Conservation (phyloP, 2,113 vertebrate genomes). For the Neomonachus schauinslandi region DNA sequence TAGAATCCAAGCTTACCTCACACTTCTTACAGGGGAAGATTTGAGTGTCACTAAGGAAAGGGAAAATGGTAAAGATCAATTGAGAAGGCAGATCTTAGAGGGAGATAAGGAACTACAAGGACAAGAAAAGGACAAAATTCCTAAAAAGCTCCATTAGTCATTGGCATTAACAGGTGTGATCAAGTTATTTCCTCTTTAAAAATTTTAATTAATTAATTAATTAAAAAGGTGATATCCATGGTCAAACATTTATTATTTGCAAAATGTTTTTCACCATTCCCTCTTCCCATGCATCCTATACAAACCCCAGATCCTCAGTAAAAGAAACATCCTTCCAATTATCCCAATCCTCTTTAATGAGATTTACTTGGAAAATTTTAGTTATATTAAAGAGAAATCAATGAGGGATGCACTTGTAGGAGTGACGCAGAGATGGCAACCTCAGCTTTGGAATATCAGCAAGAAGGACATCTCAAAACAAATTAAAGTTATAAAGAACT, state of each 20-base stretch:
- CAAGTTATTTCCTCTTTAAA: neutral
- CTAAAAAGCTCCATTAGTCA: neutral
- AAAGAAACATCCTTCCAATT: neutral
- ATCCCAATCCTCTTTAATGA: neutral
- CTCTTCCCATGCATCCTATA: neutral
- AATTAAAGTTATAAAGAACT: neutral
- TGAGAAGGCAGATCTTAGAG: neutral
- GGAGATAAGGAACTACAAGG: neutral
- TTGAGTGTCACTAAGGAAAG: neutral
- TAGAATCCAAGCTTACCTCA: neutral
- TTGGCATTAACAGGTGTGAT: neutral
- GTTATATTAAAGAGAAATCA: neutral
- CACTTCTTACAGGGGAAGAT: neutral
- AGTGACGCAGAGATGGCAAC: neutral
- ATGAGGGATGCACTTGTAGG: neutral
- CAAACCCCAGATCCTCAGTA: neutral
- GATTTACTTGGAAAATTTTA: neutral
- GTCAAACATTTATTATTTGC: neutral
- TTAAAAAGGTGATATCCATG: neutral
- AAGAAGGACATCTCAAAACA: constrained; percentile 34
- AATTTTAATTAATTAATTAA: too few species aligned
- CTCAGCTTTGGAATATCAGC: neutral
- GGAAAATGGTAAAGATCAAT: neutral
- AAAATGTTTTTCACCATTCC: neutral
- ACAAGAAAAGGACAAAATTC: neutral